Conservation (phyloP, 2,113 vertebrate species). For the Tupaia tana region DNA sequence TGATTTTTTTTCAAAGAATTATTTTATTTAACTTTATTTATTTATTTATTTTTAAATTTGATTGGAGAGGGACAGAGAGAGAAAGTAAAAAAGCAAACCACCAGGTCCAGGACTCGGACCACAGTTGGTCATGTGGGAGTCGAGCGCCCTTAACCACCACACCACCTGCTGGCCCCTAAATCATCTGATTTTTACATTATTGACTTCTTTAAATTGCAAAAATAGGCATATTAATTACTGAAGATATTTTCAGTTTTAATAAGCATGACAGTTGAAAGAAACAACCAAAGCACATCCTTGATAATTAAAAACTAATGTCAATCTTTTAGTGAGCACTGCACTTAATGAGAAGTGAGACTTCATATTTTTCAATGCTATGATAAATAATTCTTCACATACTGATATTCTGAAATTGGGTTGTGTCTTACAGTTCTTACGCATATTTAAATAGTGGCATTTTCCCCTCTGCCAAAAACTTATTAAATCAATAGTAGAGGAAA, state of each 20-base stretch:
- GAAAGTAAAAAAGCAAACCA: too few species aligned
- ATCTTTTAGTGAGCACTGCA: neutral
- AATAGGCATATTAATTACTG: neutral
- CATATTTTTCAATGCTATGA: neutral
- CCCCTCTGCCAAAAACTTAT: neutral
- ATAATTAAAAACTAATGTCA: neutral
- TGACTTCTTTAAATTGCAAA: neutral
- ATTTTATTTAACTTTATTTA: too few species aligned
- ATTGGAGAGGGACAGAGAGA: too few species aligned
- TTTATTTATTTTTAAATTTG: too few species aligned
- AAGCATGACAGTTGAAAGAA: neutral
- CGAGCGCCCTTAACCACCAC: too few species aligned
- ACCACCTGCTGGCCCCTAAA: neutral
- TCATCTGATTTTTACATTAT: slow-evolving; percentile 35
- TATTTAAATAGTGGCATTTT: neutral
- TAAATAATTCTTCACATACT: slow-evolving; percentile 20
- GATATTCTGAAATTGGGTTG: slow-evolving; percentile 18
- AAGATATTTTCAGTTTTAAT: slow-evolving; percentile 44
- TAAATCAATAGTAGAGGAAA: neutral
- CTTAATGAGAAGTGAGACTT: slow-evolving; percentile 29
- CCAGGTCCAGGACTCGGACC: too few species aligned
- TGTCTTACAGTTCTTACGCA: neutral
- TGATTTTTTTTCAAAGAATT: too few species aligned
- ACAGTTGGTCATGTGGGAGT: too few species aligned
- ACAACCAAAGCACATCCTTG: neutral